Base-by-base conservation (phyloP, 2,888 invertebrate species). In the Mylabris sibirica region DNA sequence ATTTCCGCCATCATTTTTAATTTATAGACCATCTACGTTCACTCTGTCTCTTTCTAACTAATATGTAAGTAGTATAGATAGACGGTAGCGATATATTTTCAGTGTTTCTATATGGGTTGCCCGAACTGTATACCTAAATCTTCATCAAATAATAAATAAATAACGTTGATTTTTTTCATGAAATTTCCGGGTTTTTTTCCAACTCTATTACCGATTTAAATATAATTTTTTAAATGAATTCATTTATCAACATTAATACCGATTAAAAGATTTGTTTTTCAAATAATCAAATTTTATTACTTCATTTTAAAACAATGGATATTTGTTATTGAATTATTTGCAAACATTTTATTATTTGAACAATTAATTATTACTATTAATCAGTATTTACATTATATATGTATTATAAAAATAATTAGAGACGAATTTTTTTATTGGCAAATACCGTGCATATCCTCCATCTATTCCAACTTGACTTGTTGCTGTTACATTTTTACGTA, bases 211-310 rank as follows among this genome's bases (percentile, higher is more conserved):
- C 11, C 38, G 30, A 30, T 30, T 30, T 30, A 3, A 30, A 30
- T 30, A 30, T 8, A 30, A 41, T 4, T 14, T 14, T 41, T 14
- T n/a, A 41, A 44, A 44, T 44, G 44, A 44, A 44, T 44, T 44
- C n/a, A 44, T 17, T 17, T 12, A 14, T 34, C 6, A 38, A 14
- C 6, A 11, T 35, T 35, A 8, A 35, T 2, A 38, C 38, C 14
- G 38, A 38, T 38, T 38, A 14, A 38, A 38, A 38, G n/a, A 41
- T 12, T 41, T 41, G 41, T 44, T 17, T 17, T 17, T 8, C 4
- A 44, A 44, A 17, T 44, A 44, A 44, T 44, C 44, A 44, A 44
- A 44, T 44, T 44, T 44, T 44, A 44, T 44, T 44, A 6, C 44
- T 44, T 17, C 17, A 17, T 44, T 44, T 17, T 44, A 44, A 17